Percentiles rank a stretch among this genome's conserved stretches.
These are phyloP conservation scores for Oryzias celebensis DNA, from an alignment of 2,113 vertebrate species.

Conservation along the genomic window DNA sequence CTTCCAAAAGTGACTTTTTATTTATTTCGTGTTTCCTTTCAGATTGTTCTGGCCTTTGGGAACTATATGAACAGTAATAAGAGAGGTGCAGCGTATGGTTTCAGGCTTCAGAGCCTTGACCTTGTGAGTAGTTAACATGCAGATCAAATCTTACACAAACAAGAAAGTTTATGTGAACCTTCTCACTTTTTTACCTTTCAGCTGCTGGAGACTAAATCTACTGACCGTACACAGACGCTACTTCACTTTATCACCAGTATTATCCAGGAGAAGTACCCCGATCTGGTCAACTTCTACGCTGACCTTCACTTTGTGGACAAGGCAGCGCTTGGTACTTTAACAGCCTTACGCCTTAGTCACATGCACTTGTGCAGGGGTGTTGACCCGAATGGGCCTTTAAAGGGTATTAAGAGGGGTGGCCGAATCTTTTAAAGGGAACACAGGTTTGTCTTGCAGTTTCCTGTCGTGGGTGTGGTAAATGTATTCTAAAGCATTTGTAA, in stretches of 20 bases:
- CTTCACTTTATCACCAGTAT: slow-evolving; percentile 90
- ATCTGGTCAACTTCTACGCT: slow-evolving; percentile 84
- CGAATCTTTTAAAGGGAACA: no score
- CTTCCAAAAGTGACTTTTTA: neutral
- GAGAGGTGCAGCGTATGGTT: slow-evolving; percentile 89
- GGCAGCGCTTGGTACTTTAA: slow-evolving; percentile 84
- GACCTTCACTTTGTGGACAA: slow-evolving; percentile 96
- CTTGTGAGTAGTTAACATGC: slow-evolving; percentile 73
- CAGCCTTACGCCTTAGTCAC: no score
- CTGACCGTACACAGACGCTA: slow-evolving; percentile 91
- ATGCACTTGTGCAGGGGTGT: no score
- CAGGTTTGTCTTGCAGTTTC: no score
- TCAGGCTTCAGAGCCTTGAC: slow-evolving; percentile 94
- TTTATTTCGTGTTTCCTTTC: slow-evolving; percentile 1
- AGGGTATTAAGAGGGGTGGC: neutral
- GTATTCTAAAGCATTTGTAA: no score
- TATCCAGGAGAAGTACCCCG: slow-evolving; percentile 88
- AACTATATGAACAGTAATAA: slow-evolving; percentile 99
- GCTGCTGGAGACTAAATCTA: slow-evolving; percentile 97
- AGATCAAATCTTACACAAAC: neutral
- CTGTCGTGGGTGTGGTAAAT: no score
- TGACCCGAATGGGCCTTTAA: no score
- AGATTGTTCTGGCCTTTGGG: slow-evolving; percentile 96
- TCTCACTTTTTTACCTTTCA: slow-evolving; percentile 44
- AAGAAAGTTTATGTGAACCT: neutral